Base-by-base conservation (phyloP, 2,113 vertebrate species). In the Patagioenas fasciata region DNA sequence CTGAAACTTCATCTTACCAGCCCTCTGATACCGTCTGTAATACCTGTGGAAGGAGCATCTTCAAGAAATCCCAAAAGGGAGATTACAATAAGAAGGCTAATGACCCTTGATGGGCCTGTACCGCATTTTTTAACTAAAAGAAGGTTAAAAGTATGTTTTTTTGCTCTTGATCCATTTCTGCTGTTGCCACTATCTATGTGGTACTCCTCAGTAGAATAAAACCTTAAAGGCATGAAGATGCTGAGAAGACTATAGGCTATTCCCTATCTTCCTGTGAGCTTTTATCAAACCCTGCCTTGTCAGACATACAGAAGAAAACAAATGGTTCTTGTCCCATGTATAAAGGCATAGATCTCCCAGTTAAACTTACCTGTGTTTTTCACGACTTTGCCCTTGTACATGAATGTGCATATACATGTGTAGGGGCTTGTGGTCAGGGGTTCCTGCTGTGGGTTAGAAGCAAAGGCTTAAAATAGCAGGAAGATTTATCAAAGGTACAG, bases 341-440 rank as follows among this genome's bases (percentile, higher is more conserved):
- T 44, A 56, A 25, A 89, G 42, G 12, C 0, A 2, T 3, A 40
- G 29, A 69, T 47, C 19, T 69, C 69, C 23, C 16, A n/a, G 3
- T 50, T 31, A 69, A 66, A 72, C 31, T 36, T 86, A 1, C 3
- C 12, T 72, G 8, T 28, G 9, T 40, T 23, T 82, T 85, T 75
- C 25, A n/a, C 15, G 57, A 3, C 19, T 87, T 85, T 75, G 16
- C 4, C 61, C 15, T 81, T 84, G 4, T 28, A 40, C 3, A 3
- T 9, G 7, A 44, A 36, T 3, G 6, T 44, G 23, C 9, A 13
- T 21, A 8, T 18, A 32, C 0, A 0, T 14, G 7, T 3, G 0
- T 6, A 56, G 9, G 4, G 9, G 8, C 7, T 40, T 19, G 5
- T 8, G 21, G 18, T 72, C 18, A 38, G 8, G 3, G 1, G 16